Evolutionary conservation across 2,797 vertebrate genomes (phyloP), one percentile per base, ranked within the genome.

Genomic region (Chelon labrosus): DNA sequence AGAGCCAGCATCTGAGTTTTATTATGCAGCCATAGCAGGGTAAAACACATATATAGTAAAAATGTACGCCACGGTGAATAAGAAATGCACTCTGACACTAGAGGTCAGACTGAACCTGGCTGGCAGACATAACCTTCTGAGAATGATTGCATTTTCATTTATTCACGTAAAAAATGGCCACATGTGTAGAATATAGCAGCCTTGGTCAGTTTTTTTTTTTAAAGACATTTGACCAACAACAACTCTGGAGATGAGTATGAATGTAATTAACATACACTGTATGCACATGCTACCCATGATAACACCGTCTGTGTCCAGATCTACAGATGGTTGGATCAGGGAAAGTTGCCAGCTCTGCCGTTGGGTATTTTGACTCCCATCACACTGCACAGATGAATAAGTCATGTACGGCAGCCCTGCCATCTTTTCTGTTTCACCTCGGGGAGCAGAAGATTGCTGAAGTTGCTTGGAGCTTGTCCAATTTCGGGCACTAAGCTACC

Each of bases 371-470:
- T 72, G 66, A 83, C 82, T 84, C 79, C 79, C 53, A 70, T 85
- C 79, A 70, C 57, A 60, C 70, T 65, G 86, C 80, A 78, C 63
- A 75, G 76, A 91, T 90, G 84, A 88, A 90, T 84, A 88, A 84
- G 76, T 88, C 61, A 84, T 83, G 73, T 49, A 54, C 67, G 65
- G 73, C 69, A 53, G 72, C 39, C 72, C 74, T 72, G 79, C 83
- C 59, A 62, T 79, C 68, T 85, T 75, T 46, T 82, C 69, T 74
- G 66, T 78, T 80, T 83, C 82, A 73, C 78, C 64, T 74, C 73
- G 51, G 71, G 82, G 82, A 59, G 57, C 31, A 60, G 52, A 56
- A 68, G 77, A 84, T 50, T 83, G 83, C 88, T 90, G 85, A 86
- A 85, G 85, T 83, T 70, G 72, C 86, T 75, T 89, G 85, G 85